These are phyloP conservation scores for Fregata magnificens DNA, from an alignment of 2,113 vertebrate species.

Conservation along the genomic window DNA sequence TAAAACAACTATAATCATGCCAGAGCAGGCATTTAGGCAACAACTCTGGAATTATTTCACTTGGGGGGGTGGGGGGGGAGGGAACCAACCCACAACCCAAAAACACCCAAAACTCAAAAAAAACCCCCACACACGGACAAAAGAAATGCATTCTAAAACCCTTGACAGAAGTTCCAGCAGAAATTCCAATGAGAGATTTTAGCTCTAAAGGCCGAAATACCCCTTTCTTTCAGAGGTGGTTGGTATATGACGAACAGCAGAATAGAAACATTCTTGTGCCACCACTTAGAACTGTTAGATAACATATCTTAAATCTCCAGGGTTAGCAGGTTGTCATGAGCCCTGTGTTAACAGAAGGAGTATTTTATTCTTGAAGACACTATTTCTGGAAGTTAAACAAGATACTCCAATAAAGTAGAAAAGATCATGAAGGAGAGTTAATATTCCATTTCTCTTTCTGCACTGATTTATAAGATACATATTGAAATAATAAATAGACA, in stretches of 20 bases:
- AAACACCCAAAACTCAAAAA: background rate
- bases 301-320: background rate
- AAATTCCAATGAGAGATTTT: background rate
- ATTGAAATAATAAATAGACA: background rate
- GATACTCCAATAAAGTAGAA: background rate
- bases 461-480: background rate
- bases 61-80: too few species aligned
- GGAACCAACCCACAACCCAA: too few species aligned
- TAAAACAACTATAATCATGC: background rate
- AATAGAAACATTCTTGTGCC: background rate
- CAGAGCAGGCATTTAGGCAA: background rate
- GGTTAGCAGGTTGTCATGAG: slow-evolving; percentile 34
- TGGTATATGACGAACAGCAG: background rate
- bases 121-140: background rate
- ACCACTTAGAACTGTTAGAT: background rate
- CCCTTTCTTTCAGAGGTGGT: background rate
- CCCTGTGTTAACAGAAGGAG: slow-evolving; percentile 33
- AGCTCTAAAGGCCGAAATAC: background rate
- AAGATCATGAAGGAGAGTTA: background rate
- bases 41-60: background rate
- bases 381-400: slow-evolving; percentile 6
- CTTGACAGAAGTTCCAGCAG: background rate
- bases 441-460: background rate
- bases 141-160: background rate
- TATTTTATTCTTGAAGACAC: slow-evolving; percentile 18